Conservation (phyloP, 35 echinoderm and acorn worm species). For the Lytechinus variegatus region DNA sequence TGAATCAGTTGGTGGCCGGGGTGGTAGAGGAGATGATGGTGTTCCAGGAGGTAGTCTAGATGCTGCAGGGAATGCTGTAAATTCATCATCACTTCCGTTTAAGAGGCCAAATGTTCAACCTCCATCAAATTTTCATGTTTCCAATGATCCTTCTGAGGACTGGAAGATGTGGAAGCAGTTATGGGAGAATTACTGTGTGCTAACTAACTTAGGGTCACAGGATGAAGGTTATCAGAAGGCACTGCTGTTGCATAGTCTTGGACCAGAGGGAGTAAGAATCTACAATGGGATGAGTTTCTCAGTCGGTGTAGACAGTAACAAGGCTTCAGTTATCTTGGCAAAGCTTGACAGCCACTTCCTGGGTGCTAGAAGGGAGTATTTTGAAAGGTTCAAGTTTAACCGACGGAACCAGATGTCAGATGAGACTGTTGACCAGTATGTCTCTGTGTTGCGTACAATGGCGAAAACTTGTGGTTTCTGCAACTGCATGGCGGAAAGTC, state of each 20-base stretch:
- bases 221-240: conserved; percentile 40
- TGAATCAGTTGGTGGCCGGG: no score
- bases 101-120: conserved; percentile 38
- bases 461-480: neutral
- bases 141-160: conserved; percentile 37
- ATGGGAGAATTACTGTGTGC: conserved; percentile 56
- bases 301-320: neutral
- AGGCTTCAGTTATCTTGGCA: conserved; percentile 10
- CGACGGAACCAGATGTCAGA: conserved; percentile 24
- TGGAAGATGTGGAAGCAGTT: conserved; percentile 64
- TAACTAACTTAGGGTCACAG: conserved; percentile 51
- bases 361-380: conserved; percentile 35
- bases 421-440: conserved; percentile 49
- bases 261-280: conserved; percentile 15
- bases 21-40: no score
- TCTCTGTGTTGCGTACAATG: conserved; percentile 43
- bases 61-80: conserved; percentile 50
- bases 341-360: conserved; percentile 51
- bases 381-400: conserved; percentile 63
- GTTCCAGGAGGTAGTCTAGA: no score
- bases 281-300: conserved; percentile 52
- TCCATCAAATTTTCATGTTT: conserved; percentile 27
- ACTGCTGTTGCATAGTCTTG: conserved; percentile 49
- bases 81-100: conserved; percentile 37
- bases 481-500: no score